phyloP scores from a whole-genome alignment of 2,797 vertebrate species.

The Xyrichtys novacula region DNA sequence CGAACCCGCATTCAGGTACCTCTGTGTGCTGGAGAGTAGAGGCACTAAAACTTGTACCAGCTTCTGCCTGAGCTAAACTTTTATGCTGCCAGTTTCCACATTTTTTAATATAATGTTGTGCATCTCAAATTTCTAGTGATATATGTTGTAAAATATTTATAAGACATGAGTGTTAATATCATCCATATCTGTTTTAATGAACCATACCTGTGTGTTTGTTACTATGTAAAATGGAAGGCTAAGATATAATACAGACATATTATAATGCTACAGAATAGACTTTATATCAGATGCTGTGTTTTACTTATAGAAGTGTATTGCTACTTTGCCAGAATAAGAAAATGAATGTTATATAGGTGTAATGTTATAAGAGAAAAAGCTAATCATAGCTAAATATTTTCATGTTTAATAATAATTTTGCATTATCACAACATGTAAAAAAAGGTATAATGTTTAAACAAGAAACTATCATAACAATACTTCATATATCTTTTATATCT shows the following conservation, averaged over 20 bases:
- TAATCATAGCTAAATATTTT: no score
- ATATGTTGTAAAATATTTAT: conserved; percentile 22
- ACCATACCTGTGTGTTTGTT: no score
- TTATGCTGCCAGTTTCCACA: conserved; percentile 32
- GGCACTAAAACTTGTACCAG: conserved; percentile 21
- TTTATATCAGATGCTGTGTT: background rate
- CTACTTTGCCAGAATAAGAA: background rate
- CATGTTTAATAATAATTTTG: no score
- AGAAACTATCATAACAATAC: no score
- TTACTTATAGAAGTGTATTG: background rate
- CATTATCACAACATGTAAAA: no score
- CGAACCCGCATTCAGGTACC: conserved; percentile 98
- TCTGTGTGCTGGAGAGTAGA: conserved; percentile 37
- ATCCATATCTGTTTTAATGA: no score
- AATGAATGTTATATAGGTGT: no score
- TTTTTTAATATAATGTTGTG: background rate
- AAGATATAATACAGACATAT: no score
- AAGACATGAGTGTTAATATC: conserved; percentile 1
- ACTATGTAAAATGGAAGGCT: no score
- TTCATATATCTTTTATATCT: no score
- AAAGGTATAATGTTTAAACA: no score
- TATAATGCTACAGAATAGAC: background rate
- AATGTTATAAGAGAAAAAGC: background rate
- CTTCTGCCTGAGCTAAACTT: conserved; percentile 39
- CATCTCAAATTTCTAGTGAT: conserved; percentile 15